Percentiles rank a stretch among this genome's conserved stretches.
These are phyloP conservation scores for Eugnorisma glareosa DNA, from an alignment of 2,888 invertebrate species.

Conservation along the genomic window DNA sequence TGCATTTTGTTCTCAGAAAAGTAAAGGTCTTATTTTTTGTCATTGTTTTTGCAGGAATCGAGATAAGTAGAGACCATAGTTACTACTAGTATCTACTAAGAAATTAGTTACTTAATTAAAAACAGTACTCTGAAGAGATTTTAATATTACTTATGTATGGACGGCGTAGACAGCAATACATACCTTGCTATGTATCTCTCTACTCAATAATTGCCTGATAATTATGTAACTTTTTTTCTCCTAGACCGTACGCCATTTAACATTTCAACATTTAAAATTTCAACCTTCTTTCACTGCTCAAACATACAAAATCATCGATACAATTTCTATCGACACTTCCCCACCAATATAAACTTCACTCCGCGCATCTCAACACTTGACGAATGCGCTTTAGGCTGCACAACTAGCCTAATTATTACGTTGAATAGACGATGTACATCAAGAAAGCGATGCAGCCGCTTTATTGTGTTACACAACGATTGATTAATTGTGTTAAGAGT, in stretches of 20 bases:
- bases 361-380: slow-evolving; percentile 83
- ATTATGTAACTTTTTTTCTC: not conserved
- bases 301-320: slow-evolving; percentile 42
- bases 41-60: not conserved
- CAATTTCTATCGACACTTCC: slow-evolving; percentile 58
- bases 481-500: slow-evolving; percentile 70
- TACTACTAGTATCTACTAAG: too few relatives aligned
- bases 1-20: slow-evolving; percentile 29
- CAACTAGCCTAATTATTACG: slow-evolving; percentile 77
- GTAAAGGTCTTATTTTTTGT: slow-evolving; percentile 10
- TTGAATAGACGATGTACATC: slow-evolving; percentile 56
- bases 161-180: not conserved
- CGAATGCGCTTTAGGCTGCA: slow-evolving; percentile 84
- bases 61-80: not conserved
- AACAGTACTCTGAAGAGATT: not conserved
- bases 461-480: slow-evolving; percentile 49
- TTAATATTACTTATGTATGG: not conserved
- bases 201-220: not conserved
- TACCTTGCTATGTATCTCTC: not conserved
- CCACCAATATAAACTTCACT: slow-evolving; percentile 62
- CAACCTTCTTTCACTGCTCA: not conserved
- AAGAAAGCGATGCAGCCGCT: slow-evolving; percentile 62
- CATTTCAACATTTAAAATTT: not conserved
- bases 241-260: not conserved
- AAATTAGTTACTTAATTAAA: not conserved